Evolutionary conservation across 2,888 invertebrate species (phyloP).

Genomic region (Parnassius glacialis): DNA sequence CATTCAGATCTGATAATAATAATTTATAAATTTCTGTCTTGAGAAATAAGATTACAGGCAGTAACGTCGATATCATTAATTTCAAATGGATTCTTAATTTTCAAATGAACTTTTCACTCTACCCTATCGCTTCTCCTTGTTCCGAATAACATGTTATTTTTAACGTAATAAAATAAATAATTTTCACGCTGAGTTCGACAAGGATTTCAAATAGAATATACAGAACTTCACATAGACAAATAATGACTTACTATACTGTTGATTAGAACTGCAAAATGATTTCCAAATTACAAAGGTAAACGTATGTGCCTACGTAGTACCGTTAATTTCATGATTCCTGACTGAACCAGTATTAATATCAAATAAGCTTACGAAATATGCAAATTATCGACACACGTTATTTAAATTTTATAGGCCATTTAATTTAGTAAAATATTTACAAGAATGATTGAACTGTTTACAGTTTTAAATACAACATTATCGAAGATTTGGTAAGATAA

Average conservation of each 20-base stretch:
- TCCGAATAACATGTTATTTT: too few species aligned
- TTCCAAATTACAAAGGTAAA: not conserved
- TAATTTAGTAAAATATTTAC: slow-evolving; percentile 75
- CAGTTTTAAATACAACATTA: slow-evolving; percentile 68
- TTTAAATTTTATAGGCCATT: slow-evolving; percentile 72
- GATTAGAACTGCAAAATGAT: too few species aligned
- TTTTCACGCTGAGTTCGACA: too few species aligned
- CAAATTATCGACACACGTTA: slow-evolving; percentile 63
- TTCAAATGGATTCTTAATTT: too few species aligned
- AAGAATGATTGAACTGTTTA: slow-evolving; percentile 72
- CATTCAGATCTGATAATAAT: slow-evolving; percentile 14
- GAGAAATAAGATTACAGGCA: too few species aligned
- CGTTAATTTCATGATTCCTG: not conserved
- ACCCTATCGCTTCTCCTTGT: too few species aligned
- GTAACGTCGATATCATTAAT: too few species aligned
- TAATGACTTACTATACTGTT: too few species aligned
- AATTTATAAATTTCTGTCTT: not conserved
- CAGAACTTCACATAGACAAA: too few species aligned
- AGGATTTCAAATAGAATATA: too few species aligned
- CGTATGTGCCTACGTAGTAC: not conserved
- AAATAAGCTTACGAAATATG: slow-evolving; percentile 28
- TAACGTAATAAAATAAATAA: too few species aligned
- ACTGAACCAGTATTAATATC: slow-evolving; percentile 1
- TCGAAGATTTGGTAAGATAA: slow-evolving; percentile 75
- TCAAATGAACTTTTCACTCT: too few species aligned